Conservation (phyloP, 2,113 vertebrate genomes). For the Paradisaea rubra region DNA sequence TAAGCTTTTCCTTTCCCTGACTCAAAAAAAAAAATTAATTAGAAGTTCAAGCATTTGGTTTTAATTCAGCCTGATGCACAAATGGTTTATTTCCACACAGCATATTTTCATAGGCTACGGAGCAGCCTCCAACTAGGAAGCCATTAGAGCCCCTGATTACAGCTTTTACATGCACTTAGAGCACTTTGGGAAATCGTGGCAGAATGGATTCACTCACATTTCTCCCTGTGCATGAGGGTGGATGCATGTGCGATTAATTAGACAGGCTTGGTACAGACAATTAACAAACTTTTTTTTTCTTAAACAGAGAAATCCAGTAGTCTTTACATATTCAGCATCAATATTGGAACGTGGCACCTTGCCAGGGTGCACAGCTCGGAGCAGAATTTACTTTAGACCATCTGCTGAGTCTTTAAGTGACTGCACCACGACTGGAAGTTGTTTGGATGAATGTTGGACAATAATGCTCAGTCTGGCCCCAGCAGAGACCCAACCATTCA, state of each 20-base stretch:
- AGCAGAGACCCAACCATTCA: slow-evolving; percentile 48
- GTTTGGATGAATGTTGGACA: neutral
- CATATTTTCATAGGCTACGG: slow-evolving; percentile 30
- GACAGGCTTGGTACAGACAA: slow-evolving; percentile 3
- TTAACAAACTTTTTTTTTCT: neutral
- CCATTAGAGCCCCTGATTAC: slow-evolving; percentile 52
- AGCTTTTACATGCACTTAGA: slow-evolving; percentile 40
- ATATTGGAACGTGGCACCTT: neutral
- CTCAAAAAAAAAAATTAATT: slow-evolving; percentile 48
- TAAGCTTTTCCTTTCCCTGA: slow-evolving; percentile 12
- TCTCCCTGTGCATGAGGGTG: neutral
- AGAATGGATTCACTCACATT: slow-evolving; percentile 2
- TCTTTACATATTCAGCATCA: neutral
- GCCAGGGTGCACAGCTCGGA: neutral
- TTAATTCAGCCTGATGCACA: slow-evolving; percentile 58
- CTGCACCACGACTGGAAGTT: neutral
- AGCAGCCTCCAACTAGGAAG: slow-evolving; percentile 55
- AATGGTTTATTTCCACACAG: slow-evolving; percentile 58
- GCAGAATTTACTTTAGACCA: slow-evolving; percentile 35
- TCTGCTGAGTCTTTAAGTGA: slow-evolving; percentile 40
- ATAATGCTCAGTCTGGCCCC: slow-evolving; percentile 48
- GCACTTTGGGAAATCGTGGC: slow-evolving; percentile 10
- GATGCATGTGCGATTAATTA: slow-evolving; percentile 50
- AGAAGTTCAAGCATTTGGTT: slow-evolving; percentile 56
- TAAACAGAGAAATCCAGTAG: slow-evolving; percentile 19